Base-by-base conservation (phyloP, 2,888 invertebrate genomes). In the Apamea monoglypha region DNA sequence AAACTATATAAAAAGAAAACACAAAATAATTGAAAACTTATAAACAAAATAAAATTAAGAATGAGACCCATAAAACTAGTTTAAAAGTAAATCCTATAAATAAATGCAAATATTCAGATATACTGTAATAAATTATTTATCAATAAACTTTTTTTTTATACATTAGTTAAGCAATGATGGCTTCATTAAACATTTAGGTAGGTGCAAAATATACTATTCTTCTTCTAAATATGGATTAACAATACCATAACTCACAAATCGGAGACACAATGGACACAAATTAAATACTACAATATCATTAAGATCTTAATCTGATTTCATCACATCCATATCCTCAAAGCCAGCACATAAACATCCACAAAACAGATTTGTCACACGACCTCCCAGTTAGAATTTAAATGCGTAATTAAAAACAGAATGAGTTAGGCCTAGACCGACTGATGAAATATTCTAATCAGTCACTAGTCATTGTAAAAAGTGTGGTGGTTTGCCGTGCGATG, bases 381-480 rank as follows among this genome's bases (percentile, higher is more conserved):
- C 94, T 92, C 94, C 93, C 93, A 91, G 74, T 70, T 83, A 81
- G 93, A 89, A 88, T 86, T 86, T 89, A 91, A 90, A 90, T 90
- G 88, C 86, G 92, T 93, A 95, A 95, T 95, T 95, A 95, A 95
- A 93, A 92, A 87, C 87, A 91, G 92, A 92, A 93, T 92, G 90
- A 91, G 90, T 90, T 91, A 91, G 91, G 90, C 90, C 90, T 92
- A 93, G 92, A 90, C 92, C 82, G 92, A 93, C 94, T 95, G 96
- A 96, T 96, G 96, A 95, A 95, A 95, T 95, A 96, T 96, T 96
- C 96, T 96, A 96, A 96, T 96, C 96, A 95, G 95, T 94, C 94
- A 93, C 94, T 92, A 92, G 94, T 94, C 94, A 95, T 95, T 95
- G 95, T 95, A 94, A 95, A 94, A 94, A 94, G 92, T 91, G 92